phyloP scores from a whole-genome alignment of 53 echinoderm and acorn worm species.

The Antedon mediterranea region DNA sequence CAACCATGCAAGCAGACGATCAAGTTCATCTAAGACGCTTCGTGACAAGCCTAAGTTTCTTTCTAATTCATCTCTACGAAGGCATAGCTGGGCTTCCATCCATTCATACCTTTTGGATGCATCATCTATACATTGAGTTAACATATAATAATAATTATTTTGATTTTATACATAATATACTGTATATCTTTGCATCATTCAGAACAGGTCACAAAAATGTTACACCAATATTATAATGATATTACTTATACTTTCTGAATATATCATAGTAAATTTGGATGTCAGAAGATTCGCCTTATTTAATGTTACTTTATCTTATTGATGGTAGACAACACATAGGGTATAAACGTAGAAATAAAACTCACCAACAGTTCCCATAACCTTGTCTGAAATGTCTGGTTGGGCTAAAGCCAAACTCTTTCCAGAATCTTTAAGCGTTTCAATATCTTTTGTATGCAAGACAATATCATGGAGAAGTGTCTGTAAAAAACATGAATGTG shows the following conservation, averaged over 20 bases:
- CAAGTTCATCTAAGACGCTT: conserved; percentile 82
- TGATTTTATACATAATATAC: too few relatives aligned
- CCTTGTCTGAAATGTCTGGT: conserved; percentile 73
- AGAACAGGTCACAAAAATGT: too few relatives aligned
- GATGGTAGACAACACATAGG: too few relatives aligned
- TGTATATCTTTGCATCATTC: too few relatives aligned
- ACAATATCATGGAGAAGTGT: conserved; percentile 76
- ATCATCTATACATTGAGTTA: conserved; percentile 27
- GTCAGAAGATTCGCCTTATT: too few relatives aligned
- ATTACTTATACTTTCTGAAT: too few relatives aligned
- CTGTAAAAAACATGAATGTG: conserved; percentile 5
- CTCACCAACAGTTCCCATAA: conserved; percentile 72
- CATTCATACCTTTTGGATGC: conserved; percentile 80
- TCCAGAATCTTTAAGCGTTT: conserved; percentile 80
- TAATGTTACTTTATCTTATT: too few relatives aligned
- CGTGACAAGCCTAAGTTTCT: conserved; percentile 76
- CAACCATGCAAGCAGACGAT: conserved; percentile 71
- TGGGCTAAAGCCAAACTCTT: conserved; percentile 72
- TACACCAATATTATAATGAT: too few relatives aligned
- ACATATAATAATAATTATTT: too few relatives aligned
- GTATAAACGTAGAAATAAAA: too few relatives aligned
- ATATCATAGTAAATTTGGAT: too few relatives aligned
- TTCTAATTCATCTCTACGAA: conserved; percentile 84
- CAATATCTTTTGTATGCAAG: conserved; percentile 84
- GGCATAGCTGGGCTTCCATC: conserved; percentile 73